Base-by-base conservation (phyloP, 2,888 invertebrate species). In the Cantharis flavilabris region DNA sequence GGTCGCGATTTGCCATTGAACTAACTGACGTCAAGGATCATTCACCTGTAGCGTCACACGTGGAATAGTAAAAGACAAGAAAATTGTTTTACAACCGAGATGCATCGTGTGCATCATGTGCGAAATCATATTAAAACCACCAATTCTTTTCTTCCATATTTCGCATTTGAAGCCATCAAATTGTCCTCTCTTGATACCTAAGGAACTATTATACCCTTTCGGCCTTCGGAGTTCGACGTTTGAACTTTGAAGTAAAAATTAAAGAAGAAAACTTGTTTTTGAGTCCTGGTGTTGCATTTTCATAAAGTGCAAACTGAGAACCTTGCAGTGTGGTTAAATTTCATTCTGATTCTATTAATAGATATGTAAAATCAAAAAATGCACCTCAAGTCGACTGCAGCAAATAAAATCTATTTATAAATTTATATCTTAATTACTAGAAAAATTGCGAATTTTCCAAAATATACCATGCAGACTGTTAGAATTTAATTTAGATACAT, bases 1-100 rank as follows among this genome's bases (percentile, higher is more conserved):
- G 88, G 88, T 89, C 88, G 88, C 87, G 88, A 88, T 89, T 88
- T 89, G 88, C 88, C 88, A 88, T 89, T 89, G 88, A 89, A 88
- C 88, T 87, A 86, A 84, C 85, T 88, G 88, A 88, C 87, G 88
- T 88, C 84, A 85, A 84, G 82, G 83, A 87, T 88, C 88, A 87
- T 88, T 88, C 87, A 88, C 88, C 88, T 87, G 87, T 88, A 88
- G 88, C 88, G 88, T 89, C 88, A 88, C 86, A 83, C 82, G 79
- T 80, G 83, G 84, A 84, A 86, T 85, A 88, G 86, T 87, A 87
- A 86, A 85, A 84, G 84, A 88, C 86, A 86, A 86, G 82, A 80
- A 82, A 81, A 81, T 82, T 81, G 76, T 79, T 79, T 77, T 81
- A 82, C 85, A 85, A 84, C 85, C 85, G 85, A 85, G 80, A 81